Conservation (phyloP, 2,888 invertebrate species). For the Epinotia demarniana region DNA sequence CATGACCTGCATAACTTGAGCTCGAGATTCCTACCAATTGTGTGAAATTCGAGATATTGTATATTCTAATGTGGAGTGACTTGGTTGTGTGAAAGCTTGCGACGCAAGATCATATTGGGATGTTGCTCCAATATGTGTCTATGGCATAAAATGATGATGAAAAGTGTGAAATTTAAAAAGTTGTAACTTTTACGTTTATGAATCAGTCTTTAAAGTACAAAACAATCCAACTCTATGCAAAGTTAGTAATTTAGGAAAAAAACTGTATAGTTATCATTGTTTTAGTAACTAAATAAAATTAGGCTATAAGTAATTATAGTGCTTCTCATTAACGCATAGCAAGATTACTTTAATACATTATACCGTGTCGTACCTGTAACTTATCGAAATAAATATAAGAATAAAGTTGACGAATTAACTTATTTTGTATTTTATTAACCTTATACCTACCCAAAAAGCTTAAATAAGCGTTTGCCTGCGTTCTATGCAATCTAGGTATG, state of each 20-base stretch:
- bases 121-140: no score
- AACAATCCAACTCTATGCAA: conserved; percentile 50
- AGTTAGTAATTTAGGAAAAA: conserved; percentile 32
- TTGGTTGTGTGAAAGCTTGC: no score
- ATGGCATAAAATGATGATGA: no score
- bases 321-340: conserved; percentile 29
- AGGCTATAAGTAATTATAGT: conserved; percentile 22
- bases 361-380: conserved; percentile 54
- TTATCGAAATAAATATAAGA: conserved; percentile 40
- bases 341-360: conserved; percentile 34
- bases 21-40: no score
- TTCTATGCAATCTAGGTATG: no score
- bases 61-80: no score
- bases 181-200: conserved; percentile 8
- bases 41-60: no score
- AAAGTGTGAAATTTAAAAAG: neutral
- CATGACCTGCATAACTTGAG: no score
- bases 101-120: no score
- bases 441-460: neutral
- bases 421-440: conserved; percentile 4
- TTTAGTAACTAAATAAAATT: conserved; percentile 32
- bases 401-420: conserved; percentile 44
- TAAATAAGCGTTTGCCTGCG: neutral
- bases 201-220: conserved; percentile 64
- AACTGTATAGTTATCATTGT: conserved; percentile 26